Base-by-base conservation (phyloP, 2,113 vertebrate species). In the Erinaceus europaeus region DNA sequence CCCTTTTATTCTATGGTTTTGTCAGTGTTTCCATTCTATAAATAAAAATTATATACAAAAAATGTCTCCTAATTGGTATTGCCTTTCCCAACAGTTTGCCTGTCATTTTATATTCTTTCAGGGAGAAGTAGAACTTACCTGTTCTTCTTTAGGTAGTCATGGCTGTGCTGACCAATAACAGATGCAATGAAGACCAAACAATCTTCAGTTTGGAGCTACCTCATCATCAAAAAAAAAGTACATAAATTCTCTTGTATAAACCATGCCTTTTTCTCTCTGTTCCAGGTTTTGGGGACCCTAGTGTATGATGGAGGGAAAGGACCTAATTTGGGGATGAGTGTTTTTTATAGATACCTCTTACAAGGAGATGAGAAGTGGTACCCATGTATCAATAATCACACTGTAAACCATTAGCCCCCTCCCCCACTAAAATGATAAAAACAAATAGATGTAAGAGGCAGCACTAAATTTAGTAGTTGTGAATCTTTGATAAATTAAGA, bases 251-350 rank as follows among this genome's bases (percentile, higher is more conserved):
- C 52, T 62, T 80, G 80, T 29, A 36, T 0, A 0, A 86, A n/a
- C n/a, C n/a, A n/a, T n/a, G n/a, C n/a, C 18, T 34, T 69, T 64
- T 88, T 71, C 27, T 69, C 25, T 55, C 82, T 92, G 84, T 59
- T 62, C 42, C 32, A 62, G 48, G n/a, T n/a, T n/a, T n/a, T n/a
- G n/a, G n/a, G n/a, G n/a, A n/a, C n/a, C n/a, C n/a, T n/a, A n/a
- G n/a, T n/a, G n/a, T n/a, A n/a, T n/a, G n/a, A n/a, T n/a, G n/a
- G n/a, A n/a, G n/a, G n/a, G n/a, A n/a, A n/a, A n/a, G n/a, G n/a
- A n/a, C n/a, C n/a, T n/a, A n/a, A n/a, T n/a, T n/a, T n/a, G n/a
- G n/a, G n/a, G n/a, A n/a, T n/a, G n/a, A n/a, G n/a, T n/a, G n/a
- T n/a, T n/a, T n/a, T n/a, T n/a, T n/a, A n/a, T n/a, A n/a, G n/a